phyloP scores from a whole-genome alignment of 2,113 vertebrate species.

The Trochalopteron elliotii region DNA sequence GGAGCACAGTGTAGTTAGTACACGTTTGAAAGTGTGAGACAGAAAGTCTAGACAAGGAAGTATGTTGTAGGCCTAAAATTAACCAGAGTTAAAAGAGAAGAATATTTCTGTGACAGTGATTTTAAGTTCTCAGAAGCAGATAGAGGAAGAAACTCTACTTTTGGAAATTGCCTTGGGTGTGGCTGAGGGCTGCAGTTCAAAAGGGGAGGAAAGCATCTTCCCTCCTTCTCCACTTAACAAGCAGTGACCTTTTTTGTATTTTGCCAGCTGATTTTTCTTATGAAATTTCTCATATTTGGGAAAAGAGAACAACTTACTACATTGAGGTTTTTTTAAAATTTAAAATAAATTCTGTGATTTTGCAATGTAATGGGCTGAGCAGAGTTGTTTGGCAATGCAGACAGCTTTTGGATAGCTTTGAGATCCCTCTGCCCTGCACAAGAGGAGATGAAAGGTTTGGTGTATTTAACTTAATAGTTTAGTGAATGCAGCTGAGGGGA shows the following conservation, averaged over 20 bases:
- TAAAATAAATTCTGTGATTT: not conserved
- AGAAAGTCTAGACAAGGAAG: slow-evolving; percentile 40
- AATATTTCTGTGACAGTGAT: not conserved
- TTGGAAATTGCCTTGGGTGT: not conserved
- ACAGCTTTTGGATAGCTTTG: not conserved
- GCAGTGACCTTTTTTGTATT: not conserved
- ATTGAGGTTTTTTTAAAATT: not conserved
- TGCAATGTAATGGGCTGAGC: not conserved
- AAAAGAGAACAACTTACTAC: not conserved
- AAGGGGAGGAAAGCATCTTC: not conserved
- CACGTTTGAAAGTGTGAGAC: not conserved
- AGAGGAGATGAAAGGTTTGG: not conserved
- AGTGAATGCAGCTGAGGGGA: not conserved
- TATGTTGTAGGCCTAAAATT: slow-evolving; percentile 40
- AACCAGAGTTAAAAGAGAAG: slow-evolving; percentile 5
- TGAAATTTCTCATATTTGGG: not conserved
- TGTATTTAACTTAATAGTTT: not conserved
- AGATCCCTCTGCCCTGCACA: not conserved
- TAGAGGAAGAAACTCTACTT: not conserved
- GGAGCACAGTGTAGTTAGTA: not conserved
- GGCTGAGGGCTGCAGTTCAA: not conserved
- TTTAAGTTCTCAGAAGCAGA: not conserved
- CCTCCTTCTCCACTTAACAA: not conserved
- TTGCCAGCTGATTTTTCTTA: not conserved
- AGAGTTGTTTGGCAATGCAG: not conserved